These are phyloP conservation scores for Perca fluviatilis DNA, from an alignment of 2,113 vertebrate species.

Conservation along the genomic window DNA sequence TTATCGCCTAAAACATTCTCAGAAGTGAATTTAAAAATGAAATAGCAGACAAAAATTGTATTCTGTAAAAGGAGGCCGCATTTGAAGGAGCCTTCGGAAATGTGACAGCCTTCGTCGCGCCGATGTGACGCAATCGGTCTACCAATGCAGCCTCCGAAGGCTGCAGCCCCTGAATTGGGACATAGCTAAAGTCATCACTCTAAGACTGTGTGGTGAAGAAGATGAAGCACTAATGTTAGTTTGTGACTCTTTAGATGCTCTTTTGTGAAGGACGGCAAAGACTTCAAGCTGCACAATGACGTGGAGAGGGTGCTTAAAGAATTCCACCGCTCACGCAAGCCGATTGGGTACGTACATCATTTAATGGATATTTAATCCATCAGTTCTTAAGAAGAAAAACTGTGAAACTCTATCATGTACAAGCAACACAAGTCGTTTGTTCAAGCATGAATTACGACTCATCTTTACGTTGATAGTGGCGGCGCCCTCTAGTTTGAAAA, in stretches of 20 bases:
- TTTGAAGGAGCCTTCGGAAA: no score
- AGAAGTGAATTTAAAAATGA: no score
- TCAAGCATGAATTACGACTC: neutral
- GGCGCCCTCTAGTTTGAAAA: no score
- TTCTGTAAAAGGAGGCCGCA: no score
- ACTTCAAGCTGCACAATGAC: constrained; percentile 82
- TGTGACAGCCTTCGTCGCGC: no score
- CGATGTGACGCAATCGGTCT: no score
- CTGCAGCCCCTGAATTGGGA: no score
- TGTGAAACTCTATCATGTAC: neutral
- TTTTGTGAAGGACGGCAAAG: constrained; percentile 82
- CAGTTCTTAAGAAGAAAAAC: neutral
- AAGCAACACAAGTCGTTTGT: neutral
- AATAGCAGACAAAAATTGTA: no score
- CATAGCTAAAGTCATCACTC: neutral
- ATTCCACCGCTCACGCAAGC: constrained; percentile 82
- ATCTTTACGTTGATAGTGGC: neutral
- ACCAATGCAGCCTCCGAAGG: no score
- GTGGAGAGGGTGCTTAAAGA: constrained; percentile 83
- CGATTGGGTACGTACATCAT: constrained; percentile 79
- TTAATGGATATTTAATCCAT: neutral
- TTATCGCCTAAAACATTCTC: no score
- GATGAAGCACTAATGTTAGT: neutral
- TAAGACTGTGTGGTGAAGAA: neutral
- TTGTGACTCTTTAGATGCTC: constrained; percentile 68